A percentile compares a stretch with the other conserved stretches of the same genome.
phyloP scores from a whole-genome alignment of 2,888 invertebrate genomes.

The Hedya salicella region DNA sequence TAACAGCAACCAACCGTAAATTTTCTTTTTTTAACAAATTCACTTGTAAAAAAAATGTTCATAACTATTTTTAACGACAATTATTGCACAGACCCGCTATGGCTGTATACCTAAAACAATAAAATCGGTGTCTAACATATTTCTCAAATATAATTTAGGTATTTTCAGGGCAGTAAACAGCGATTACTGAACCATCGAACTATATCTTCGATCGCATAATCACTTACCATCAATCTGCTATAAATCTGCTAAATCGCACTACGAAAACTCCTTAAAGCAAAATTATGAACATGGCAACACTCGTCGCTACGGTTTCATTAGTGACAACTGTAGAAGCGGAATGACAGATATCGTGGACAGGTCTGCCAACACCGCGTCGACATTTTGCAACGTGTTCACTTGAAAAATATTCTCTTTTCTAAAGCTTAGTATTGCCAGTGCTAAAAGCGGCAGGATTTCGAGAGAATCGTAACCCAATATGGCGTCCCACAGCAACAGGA shows the following conservation, averaged over 20 bases:
- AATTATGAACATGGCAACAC: conserved; percentile 15
- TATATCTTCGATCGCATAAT: no score
- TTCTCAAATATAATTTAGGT: neutral
- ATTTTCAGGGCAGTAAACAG: no score
- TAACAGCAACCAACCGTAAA: no score
- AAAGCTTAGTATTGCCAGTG: conserved; percentile 93
- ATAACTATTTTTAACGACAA: conserved; percentile 5
- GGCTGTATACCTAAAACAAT: neutral
- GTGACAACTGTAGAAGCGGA: conserved; percentile 91
- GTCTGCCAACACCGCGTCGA: conserved; percentile 95
- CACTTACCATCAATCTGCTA: no score
- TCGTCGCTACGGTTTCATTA: conserved; percentile 82
- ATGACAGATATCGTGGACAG: conserved; percentile 94
- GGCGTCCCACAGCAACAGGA: conserved; percentile 96
- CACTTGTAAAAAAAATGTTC: neutral
- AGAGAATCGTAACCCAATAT: conserved; percentile 95
- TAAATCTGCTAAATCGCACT: no score
- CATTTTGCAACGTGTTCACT: conserved; percentile 89
- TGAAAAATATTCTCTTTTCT: conserved; percentile 93
- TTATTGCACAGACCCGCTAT: conserved; percentile 17
- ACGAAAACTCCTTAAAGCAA: neutral
- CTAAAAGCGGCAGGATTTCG: conserved; percentile 94
- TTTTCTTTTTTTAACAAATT: neutral
- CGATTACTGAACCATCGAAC: no score
- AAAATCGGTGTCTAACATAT: neutral